Evolutionary conservation across 2,113 vertebrate genomes (phyloP).

Genomic region (Periophthalmodon schlosseri): DNA sequence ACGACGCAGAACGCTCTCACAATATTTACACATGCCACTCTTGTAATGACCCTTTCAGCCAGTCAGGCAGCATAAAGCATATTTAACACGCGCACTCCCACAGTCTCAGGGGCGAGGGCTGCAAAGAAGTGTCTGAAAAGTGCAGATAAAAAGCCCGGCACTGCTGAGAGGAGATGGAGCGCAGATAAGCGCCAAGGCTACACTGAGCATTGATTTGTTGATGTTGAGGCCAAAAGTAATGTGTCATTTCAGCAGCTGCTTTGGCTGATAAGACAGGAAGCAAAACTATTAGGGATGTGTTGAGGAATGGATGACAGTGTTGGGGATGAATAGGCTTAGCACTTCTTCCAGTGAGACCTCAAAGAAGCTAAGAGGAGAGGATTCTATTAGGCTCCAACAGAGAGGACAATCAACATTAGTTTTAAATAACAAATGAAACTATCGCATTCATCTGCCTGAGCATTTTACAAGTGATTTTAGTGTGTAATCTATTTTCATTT

Average conservation of each 20-base stretch:
- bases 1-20: slow-evolving; percentile 31
- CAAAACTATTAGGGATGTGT: slow-evolving; percentile 30
- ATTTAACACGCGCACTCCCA: slow-evolving; percentile 25
- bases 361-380: not conserved
- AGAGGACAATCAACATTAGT: not conserved
- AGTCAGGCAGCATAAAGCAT: slow-evolving; percentile 40
- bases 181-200: slow-evolving; percentile 10
- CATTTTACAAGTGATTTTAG: no score
- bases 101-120: slow-evolving; percentile 9
- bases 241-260: slow-evolving; percentile 50
- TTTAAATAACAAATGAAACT: not conserved
- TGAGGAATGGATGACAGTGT: slow-evolving; percentile 20
- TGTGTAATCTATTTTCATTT: not conserved
- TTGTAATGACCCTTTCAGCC: slow-evolving; percentile 40
- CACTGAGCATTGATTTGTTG: slow-evolving; percentile 34
- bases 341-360: slow-evolving; percentile 9
- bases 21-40: slow-evolving; percentile 47
- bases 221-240: slow-evolving; percentile 41
- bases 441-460: no score
- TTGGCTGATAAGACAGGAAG: slow-evolving; percentile 48
- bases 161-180: slow-evolving; percentile 4
- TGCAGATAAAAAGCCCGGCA: not conserved
- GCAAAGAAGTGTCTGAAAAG: not conserved
- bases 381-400: slow-evolving; percentile 3
- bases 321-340: slow-evolving; percentile 11